These are phyloP conservation scores for Latrodectus geometricus DNA, from an alignment of 1,140 invertebrate genomes.

Conservation along the genomic window DNA sequence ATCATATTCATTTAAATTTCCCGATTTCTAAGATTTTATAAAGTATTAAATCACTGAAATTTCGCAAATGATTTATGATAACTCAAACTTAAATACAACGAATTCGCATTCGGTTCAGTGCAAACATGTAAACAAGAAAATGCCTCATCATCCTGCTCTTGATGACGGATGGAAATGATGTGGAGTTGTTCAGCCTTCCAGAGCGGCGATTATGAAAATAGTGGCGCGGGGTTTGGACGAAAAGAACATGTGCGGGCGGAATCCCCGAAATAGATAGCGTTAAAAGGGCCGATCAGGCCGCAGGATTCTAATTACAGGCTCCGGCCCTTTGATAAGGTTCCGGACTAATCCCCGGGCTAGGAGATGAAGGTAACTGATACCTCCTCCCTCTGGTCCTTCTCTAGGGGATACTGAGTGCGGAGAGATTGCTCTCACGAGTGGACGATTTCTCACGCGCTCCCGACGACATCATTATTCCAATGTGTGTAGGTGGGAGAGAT, in stretches of 20 bases:
- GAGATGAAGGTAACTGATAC: conserved; percentile 40
- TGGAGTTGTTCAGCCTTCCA: not conserved
- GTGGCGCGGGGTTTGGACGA: not conserved
- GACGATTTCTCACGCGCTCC: not conserved
- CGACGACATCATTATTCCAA: not conserved
- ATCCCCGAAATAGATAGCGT: conserved; percentile 22
- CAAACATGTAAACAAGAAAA: not conserved
- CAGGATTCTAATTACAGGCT: conserved; percentile 52
- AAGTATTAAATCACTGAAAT: not conserved
- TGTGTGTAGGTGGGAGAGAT: not conserved
- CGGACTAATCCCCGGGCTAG: conserved; percentile 7
- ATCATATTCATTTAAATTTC: not conserved
- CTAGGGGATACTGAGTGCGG: not conserved
- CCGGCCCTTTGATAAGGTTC: conserved; percentile 29
- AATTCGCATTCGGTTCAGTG: not conserved
- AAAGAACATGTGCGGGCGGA: not conserved
- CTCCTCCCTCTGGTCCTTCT: conserved; percentile 1
- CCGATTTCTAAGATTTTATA: not conserved
- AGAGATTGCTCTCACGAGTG: not conserved
- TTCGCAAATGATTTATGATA: not conserved
- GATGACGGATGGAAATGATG: not conserved
- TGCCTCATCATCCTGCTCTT: not conserved
- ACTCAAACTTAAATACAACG: not conserved
- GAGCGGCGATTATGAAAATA: not conserved
- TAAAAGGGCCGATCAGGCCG: conserved; percentile 12